A percentile compares a stretch with the other conserved stretches of the same genome.
Conservation (phyloP, 53 echinoderm and acorn worm genomes). For the Antedon mediterranea region DNA sequence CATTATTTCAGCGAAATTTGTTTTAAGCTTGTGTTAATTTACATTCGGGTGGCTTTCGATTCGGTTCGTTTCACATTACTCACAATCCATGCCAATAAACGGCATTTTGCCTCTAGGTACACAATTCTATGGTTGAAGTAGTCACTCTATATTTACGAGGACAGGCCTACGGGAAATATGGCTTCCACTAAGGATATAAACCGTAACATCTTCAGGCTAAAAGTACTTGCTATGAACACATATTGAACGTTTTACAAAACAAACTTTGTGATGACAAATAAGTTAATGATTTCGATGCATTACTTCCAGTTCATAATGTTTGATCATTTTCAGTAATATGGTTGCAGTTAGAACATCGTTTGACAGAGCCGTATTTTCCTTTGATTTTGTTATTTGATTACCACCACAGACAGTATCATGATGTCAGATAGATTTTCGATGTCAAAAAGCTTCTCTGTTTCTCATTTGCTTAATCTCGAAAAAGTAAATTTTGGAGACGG, state of each 20-base stretch:
- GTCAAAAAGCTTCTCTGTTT: constrained; percentile 44
- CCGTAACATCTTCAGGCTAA: background rate
- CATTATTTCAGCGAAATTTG: background rate
- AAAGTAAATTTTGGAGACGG: constrained; percentile 49
- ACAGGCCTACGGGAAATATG: background rate
- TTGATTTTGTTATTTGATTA: too few relatives aligned
- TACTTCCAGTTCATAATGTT: background rate
- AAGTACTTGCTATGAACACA: background rate
- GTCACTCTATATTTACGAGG: background rate
- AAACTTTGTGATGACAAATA: background rate
- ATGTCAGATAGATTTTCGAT: background rate
- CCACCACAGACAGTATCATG: background rate
- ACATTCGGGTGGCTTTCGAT: background rate
- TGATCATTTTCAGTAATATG: background rate
- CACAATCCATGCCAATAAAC: background rate
- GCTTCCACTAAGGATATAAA: background rate
- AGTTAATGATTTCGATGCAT: background rate
- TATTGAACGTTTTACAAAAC: background rate
- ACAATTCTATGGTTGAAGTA: background rate
- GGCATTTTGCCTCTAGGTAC: background rate
- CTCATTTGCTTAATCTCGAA: constrained; percentile 58
- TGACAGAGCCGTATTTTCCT: too few relatives aligned
- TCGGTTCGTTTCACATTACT: background rate
- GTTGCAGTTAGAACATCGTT: background rate
- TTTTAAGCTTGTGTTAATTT: background rate